Evolutionary conservation across 2,888 invertebrate genomes (phyloP).

Genomic region (Palloptera scutellata): DNA sequence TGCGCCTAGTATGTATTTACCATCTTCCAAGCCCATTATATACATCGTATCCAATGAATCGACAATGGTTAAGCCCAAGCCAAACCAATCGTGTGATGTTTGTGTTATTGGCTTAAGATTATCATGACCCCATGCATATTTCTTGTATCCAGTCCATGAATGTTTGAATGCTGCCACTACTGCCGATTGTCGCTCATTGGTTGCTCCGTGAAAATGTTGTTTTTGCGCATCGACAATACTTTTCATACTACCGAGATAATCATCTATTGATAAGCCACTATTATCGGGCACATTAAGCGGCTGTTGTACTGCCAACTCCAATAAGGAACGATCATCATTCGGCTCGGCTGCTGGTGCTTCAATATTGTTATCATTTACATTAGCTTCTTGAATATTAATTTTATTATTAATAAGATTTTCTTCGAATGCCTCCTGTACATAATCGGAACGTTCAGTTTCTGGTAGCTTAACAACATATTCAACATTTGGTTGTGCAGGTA

Average conservation of each 20-base stretch:
- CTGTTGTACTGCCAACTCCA: conserved; percentile 48
- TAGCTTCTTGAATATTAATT: conserved; percentile 33
- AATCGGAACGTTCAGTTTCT: conserved; percentile 40
- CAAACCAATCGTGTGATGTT: conserved; percentile 91
- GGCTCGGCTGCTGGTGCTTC: conserved; percentile 39
- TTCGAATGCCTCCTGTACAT: conserved; percentile 24
- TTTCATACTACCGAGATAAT: conserved; percentile 52
- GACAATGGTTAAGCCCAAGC: conserved; percentile 92
- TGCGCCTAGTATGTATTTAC: conserved; percentile 63
- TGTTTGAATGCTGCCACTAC: conserved; percentile 90
- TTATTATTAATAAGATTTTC: conserved; percentile 36
- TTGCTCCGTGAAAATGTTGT: conserved; percentile 71
- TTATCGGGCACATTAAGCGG: conserved; percentile 41
- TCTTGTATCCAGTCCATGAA: conserved; percentile 93
- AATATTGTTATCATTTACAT: conserved; percentile 42
- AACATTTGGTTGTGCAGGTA: conserved; percentile 31
- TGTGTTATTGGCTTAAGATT: conserved; percentile 91
- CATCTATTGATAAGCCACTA: conserved; percentile 49
- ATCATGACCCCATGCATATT: conserved; percentile 97
- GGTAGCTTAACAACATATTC: conserved; percentile 49
- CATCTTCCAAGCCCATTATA: conserved; percentile 93
- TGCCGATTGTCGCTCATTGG: conserved; percentile 82
- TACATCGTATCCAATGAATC: conserved; percentile 95
- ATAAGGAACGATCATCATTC: conserved; percentile 40
- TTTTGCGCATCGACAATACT: conserved; percentile 43